Evolutionary conservation across 2,888 invertebrate genomes (phyloP), one percentile per base, ranked within the genome.

Genomic region (Agrochola circellaris): DNA sequence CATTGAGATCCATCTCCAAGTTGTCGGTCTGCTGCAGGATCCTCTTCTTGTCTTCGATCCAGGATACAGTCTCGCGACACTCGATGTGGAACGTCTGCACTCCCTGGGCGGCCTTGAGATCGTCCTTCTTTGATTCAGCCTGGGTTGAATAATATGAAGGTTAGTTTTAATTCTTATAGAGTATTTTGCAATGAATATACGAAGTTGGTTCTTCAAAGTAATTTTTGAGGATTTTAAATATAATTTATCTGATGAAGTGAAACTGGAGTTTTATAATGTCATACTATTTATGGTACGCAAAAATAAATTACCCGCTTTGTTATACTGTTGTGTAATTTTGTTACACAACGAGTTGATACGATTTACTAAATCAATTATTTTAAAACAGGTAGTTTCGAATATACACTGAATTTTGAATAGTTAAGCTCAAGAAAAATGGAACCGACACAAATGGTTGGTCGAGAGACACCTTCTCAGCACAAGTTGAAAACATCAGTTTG

Each of bases 61-160:
- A 99, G 6, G 99, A 98, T 73, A 99, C 98, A 0, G 99, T 99
- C 97, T 99, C 99, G 90, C 99, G 98, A 94, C 99, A 99, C 95
- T 99, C 99, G 96, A 99, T 99, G 95, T 99, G 99, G 98, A 99
- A 99, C 74, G 99, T 99, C 97, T 99, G 99, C 64, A 99, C 98
- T 54, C 99, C 99, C 94, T 99, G 99, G 0, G 99, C 99, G 0
- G 99, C 98, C 92, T 99, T 99, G 74, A 99, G 97, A 89, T 99
- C 99, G 90, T 99, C 99, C 91, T 99, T 98, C 97, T 99, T 99
- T 54, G 98, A 97, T 94, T 99, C 99, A 23, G 99, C 99, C 97
- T 96, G 79, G 7, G 4, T 70, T 61, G 0, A 30, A 23, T 5
- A 34, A 68, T 8, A 15, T 11, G 4, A 5, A 38, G 0, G 30